These are phyloP conservation scores for Himalopsyche anomala DNA, from an alignment of 2,888 invertebrate genomes.

Conservation along the genomic window DNA sequence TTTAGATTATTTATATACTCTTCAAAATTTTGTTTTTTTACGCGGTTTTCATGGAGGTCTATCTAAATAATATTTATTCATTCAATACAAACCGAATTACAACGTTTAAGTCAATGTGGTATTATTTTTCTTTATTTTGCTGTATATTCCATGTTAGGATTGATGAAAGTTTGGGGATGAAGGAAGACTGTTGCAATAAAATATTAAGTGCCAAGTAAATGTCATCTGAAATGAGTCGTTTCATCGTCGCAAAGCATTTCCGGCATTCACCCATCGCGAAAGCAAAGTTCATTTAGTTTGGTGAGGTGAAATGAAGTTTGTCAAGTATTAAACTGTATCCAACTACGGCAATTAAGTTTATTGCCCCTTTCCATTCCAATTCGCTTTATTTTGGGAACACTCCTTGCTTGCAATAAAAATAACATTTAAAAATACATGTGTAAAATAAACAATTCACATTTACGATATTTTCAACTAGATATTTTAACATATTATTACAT, in stretches of 20 bases:
- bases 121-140: too few species aligned
- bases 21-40: too few species aligned
- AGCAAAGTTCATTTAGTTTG: conserved; percentile 50
- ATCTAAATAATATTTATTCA: too few species aligned
- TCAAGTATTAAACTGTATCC: conserved; percentile 61
- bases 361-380: conserved; percentile 47
- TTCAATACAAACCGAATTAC: too few species aligned
- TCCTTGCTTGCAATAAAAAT: too few species aligned
- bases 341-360: conserved; percentile 60
- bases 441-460: too few species aligned
- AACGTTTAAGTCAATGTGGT: too few species aligned
- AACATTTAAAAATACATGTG: too few species aligned
- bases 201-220: conserved; percentile 55
- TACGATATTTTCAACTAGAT: too few species aligned
- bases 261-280: conserved; percentile 44
- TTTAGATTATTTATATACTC: too few species aligned
- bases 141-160: background rate
- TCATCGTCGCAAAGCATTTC: conserved; percentile 45
- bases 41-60: too few species aligned
- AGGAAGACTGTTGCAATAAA: conserved; percentile 48
- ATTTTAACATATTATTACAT: too few species aligned
- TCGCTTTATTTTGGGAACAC: conserved; percentile 11
- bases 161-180: conserved; percentile 31
- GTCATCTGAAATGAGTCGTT: conserved; percentile 42
- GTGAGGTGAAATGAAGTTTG: conserved; percentile 63